Evolutionary conservation across 2,888 invertebrate species (phyloP), one percentile per base, ranked within the genome.

Genomic region (Myopa testacea): DNA sequence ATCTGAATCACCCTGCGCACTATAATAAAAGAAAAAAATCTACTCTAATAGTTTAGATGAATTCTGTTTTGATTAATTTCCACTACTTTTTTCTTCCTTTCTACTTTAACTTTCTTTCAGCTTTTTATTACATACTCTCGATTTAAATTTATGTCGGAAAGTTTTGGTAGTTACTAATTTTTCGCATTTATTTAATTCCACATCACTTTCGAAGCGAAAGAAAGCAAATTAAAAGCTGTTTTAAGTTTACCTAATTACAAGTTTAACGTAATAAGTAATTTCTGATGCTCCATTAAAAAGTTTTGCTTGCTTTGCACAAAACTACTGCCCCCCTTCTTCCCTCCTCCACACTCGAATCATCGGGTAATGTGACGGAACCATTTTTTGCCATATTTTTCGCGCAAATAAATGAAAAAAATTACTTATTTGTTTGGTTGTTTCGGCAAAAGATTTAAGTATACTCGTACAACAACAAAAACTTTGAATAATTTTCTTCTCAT

Each of bases 401-500:
- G 26, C 69, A 70, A 70, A 70, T 55, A 55, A 70, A 26, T 34
- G 14, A 34, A 37, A 40, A 40, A 26, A 69, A n/a, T 26, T 19
- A 4, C 50, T 69, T 69, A 50, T 50, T 26, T 52, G n/a, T 16
- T 12, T 69, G 10, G 14, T n/a, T 19, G 16, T 26, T n/a, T 26
- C 26, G 26, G 2, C 26, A 26, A 26, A 38, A 60, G 4, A 55
- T 10, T 55, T 34, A 52, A 70, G 16, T 52, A 62, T 52, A 14
- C 52, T 34, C 1, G 26, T 26, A 71, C 38, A 71, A 37, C 37
- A 74, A 37, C n/a, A 65, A 37, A 67, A 75, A 75, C 65, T 75
- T 67, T 37, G 50, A 65, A 52, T 50, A 75, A 50, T 75, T 75
- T 75, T 67, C 65, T 75, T 38, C 14, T 65, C 14, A 75, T 65